A percentile compares a stretch with the other conserved stretches of the same genome.
phyloP scores from a whole-genome alignment of 64 coral and sea anemone genomes.

The Montipora foliosa region DNA sequence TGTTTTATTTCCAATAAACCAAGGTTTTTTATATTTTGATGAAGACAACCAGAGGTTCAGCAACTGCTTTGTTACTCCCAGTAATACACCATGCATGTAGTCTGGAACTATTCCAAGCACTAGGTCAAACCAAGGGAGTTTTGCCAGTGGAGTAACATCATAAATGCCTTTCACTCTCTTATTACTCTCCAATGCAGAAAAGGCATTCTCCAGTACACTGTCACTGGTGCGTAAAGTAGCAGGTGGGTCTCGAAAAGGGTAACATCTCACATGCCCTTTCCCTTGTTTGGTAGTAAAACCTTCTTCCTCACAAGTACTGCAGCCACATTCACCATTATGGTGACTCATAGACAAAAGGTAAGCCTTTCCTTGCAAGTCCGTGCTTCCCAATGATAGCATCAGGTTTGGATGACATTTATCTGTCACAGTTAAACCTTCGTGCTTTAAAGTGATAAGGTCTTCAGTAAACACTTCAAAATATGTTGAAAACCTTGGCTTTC shows the following conservation, averaged over 20 bases:
- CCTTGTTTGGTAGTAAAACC: constrained; percentile 49
- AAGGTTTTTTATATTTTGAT: constrained; percentile 39
- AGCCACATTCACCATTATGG: constrained; percentile 63
- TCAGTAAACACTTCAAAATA: constrained; percentile 44
- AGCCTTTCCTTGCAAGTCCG: constrained; percentile 56
- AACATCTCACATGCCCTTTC: constrained; percentile 58
- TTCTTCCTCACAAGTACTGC: constrained; percentile 57
- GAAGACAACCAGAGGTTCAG: constrained; percentile 35
- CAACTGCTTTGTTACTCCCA: constrained; percentile 49
- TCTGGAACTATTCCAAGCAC: constrained; percentile 53
- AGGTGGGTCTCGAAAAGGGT: constrained; percentile 58
- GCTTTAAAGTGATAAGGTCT: constrained; percentile 22
- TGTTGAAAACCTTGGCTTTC: constrained; percentile 41
- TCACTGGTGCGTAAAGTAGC: constrained; percentile 16
- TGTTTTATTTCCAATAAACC: constrained; percentile 43
- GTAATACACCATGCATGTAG: constrained; percentile 7
- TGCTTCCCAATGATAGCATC: constrained; percentile 1
- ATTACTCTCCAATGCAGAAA: constrained; percentile 3
- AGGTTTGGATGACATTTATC: constrained; percentile 1
- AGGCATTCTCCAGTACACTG: constrained; percentile 9
- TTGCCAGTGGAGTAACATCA: constrained; percentile 33
- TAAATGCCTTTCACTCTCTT: constrained; percentile 40
- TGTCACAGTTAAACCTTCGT: not conserved
- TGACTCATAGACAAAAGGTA: constrained; percentile 51
- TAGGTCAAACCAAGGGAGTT: constrained; percentile 57